These are phyloP conservation scores for Cinara cedri DNA, from an alignment of 2,888 invertebrate species.

Conservation along the genomic window DNA sequence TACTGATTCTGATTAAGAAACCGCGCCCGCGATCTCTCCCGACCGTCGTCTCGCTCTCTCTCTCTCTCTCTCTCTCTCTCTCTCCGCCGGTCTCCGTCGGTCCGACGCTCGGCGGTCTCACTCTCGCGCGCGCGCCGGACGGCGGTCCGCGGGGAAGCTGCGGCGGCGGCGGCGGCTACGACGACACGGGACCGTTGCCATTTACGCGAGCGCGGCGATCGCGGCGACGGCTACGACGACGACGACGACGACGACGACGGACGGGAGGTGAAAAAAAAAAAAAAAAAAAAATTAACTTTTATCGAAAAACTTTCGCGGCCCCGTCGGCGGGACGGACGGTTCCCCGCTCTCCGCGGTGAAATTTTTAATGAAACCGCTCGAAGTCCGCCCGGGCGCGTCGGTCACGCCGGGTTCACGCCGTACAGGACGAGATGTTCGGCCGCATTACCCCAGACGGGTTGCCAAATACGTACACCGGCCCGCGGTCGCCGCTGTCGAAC, in stretches of 20 bases:
- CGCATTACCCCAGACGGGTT: no score
- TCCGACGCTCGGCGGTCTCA: neutral
- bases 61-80: neutral
- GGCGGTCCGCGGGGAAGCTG: neutral
- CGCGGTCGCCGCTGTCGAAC: no score
- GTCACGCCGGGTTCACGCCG: no score
- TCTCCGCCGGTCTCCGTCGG: neutral
- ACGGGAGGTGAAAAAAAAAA: neutral
- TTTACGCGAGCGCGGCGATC: no score
- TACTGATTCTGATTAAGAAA: slow-evolving; percentile 49
- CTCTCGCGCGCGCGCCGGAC: neutral
- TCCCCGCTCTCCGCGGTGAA: neutral
- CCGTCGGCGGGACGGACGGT: neutral
- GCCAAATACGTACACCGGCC: no score
- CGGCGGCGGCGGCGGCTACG: neutral
- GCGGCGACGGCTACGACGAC: neutral
- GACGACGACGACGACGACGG: neutral
- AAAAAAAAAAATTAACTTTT: slow-evolving; percentile 39
- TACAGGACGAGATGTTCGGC: no score
- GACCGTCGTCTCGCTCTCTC: neutral
- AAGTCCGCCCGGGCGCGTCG: no score
- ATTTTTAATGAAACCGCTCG: neutral
- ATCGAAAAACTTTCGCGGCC: slow-evolving; percentile 50
- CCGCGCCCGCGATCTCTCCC: neutral
- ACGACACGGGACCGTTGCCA: neutral